phyloP scores from a whole-genome alignment of 2,888 invertebrate genomes.

The Lepetodrilus schrolli region DNA sequence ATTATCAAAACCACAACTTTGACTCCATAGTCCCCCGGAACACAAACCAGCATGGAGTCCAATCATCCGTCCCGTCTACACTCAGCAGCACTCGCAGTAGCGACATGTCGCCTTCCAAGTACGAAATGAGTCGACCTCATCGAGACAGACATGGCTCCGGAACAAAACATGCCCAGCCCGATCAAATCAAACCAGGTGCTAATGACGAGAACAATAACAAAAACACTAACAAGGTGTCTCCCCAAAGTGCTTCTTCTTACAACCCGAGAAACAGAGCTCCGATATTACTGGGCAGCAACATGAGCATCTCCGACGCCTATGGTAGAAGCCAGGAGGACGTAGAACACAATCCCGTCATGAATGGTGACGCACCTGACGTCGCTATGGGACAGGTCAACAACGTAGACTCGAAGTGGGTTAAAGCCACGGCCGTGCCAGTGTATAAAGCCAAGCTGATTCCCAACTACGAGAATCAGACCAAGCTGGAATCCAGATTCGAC shows the following conservation, averaged over 20 bases:
- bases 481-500: slow-evolving; percentile 51
- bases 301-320: slow-evolving; percentile 52
- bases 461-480: slow-evolving; percentile 65
- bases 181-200: background rate
- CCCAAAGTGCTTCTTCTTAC: slow-evolving; percentile 19
- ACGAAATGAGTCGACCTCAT: slow-evolving; percentile 7
- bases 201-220: slow-evolving; percentile 21
- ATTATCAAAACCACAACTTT: slow-evolving; percentile 33
- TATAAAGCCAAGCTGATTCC: slow-evolving; percentile 59
- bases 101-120: slow-evolving; percentile 36
- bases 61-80: slow-evolving; percentile 39
- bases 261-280: slow-evolving; percentile 43
- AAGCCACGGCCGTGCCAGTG: slow-evolving; percentile 49
- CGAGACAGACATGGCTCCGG: slow-evolving; percentile 9
- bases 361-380: background rate
- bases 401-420: slow-evolving; percentile 41
- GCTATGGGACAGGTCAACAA: background rate
- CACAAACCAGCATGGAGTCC: background rate
- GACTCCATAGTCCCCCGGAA: background rate
- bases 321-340: background rate
- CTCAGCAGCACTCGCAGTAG: slow-evolving; percentile 40
- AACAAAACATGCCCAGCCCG: background rate
- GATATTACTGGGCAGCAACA: slow-evolving; percentile 52
- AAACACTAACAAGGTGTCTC: slow-evolving; percentile 14
- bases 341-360: background rate